These are phyloP conservation scores for Rhabdornis inornatus DNA, from an alignment of 2,113 vertebrate genomes.

Conservation along the genomic window DNA sequence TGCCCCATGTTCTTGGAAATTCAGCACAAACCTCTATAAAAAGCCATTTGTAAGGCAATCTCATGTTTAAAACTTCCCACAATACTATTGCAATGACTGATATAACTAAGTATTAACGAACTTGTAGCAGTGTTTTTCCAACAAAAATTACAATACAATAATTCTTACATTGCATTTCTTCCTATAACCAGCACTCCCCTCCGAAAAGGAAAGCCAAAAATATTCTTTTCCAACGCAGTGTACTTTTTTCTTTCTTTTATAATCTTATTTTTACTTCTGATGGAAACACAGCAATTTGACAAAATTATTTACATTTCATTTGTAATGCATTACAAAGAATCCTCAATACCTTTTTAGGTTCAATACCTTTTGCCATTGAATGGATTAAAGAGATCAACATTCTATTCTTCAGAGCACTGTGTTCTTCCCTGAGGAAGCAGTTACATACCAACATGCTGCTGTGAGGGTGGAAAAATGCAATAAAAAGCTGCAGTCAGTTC, in stretches of 20 bases:
- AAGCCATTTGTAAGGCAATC: neutral
- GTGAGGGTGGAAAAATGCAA: neutral
- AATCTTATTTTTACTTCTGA: neutral
- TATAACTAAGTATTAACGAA: neutral
- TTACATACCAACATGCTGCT: neutral
- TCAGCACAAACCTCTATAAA: neutral
- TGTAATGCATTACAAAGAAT: constrained; percentile 10
- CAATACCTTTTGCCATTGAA: neutral
- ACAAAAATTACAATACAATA: neutral
- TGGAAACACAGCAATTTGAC: neutral
- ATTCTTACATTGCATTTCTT: neutral
- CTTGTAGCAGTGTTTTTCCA: neutral
- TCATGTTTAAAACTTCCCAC: neutral
- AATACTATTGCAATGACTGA: neutral
- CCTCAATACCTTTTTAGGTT: neutral
- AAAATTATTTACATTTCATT: neutral
- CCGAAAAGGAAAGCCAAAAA: neutral
- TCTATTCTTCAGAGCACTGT: neutral
- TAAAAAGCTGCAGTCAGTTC: neutral
- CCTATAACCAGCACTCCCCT: neutral
- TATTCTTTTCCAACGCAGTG: neutral
- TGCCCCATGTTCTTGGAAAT: neutral
- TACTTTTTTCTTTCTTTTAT: neutral
- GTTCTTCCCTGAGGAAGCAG: neutral
- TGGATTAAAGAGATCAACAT: neutral